These are phyloP conservation scores for Sepioteuthis lessoniana DNA, from an alignment of 2,888 invertebrate genomes.

Conservation along the genomic window DNA sequence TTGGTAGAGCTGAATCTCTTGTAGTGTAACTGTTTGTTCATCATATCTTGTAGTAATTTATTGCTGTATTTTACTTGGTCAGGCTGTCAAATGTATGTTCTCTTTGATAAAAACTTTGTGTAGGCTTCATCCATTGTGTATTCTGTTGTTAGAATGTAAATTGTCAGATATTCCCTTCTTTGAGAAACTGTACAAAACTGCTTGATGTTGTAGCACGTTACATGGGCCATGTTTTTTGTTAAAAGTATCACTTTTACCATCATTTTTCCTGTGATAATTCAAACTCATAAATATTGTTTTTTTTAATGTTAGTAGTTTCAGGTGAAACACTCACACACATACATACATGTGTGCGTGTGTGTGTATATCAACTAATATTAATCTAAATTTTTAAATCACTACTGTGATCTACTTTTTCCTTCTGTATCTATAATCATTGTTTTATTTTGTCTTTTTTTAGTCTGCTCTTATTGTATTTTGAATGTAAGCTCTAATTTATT, in stretches of 20 bases:
- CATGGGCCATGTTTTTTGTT: not conserved
- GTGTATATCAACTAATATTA: no score
- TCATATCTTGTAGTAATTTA: conserved; percentile 25
- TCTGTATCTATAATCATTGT: no score
- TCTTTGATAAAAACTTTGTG: conserved; percentile 23
- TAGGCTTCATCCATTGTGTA: conserved; percentile 33
- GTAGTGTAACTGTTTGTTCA: not conserved
- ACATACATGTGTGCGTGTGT: no score
- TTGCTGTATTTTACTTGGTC: conserved; percentile 12
- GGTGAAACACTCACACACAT: not conserved
- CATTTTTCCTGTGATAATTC: not conserved
- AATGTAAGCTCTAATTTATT: no score
- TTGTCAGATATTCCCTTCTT: not conserved
- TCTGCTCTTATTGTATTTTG: no score
- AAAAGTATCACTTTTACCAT: not conserved
- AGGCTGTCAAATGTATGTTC: not conserved
- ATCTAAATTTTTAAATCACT: no score
- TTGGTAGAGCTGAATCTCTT: conserved; percentile 33
- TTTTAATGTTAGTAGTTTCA: not conserved
- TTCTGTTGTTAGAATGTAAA: conserved; percentile 33
- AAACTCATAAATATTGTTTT: not conserved
- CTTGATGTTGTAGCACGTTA: conserved; percentile 33
- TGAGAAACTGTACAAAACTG: conserved; percentile 23
- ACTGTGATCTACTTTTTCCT: no score
- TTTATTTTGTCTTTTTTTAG: no score